These are phyloP conservation scores for Parus major DNA, from an alignment of 2,113 vertebrate genomes.

Conservation along the genomic window DNA sequence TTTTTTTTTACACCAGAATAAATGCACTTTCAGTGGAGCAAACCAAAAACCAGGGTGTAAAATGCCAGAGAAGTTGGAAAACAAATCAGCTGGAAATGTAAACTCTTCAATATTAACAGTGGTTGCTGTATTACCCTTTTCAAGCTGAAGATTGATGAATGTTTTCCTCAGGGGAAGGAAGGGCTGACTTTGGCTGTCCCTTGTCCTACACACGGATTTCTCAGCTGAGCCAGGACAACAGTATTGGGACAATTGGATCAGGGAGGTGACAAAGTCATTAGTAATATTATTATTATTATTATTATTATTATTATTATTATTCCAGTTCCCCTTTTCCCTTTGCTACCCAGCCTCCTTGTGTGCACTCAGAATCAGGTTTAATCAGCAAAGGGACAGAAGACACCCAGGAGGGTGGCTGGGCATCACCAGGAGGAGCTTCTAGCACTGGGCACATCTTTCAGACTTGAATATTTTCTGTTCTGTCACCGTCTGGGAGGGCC, in stretches of 20 bases:
- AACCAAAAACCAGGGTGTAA: background rate
- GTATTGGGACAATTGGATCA: background rate
- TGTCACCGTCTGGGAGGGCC: background rate
- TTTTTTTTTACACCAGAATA: background rate
- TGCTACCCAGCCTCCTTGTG: background rate
- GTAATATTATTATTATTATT: background rate
- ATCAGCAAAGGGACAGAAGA: background rate
- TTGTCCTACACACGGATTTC: background rate
- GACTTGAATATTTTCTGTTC: background rate
- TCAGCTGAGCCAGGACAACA: background rate
- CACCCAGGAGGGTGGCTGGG: background rate
- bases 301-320: too few species aligned
- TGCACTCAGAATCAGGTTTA: background rate
- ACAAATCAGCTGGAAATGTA: background rate
- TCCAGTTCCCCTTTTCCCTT: background rate
- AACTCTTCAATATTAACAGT: background rate
- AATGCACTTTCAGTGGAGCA: background rate
- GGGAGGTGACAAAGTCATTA: background rate
- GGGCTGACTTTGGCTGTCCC: background rate
- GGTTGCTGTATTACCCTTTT: background rate
- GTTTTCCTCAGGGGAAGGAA: background rate
- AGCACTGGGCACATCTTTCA: background rate
- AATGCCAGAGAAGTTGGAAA: background rate
- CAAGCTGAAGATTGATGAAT: background rate
- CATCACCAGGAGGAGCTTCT: background rate